Evolutionary conservation across 2,888 invertebrate genomes (phyloP).

Genomic region (Agrotis puta): DNA sequence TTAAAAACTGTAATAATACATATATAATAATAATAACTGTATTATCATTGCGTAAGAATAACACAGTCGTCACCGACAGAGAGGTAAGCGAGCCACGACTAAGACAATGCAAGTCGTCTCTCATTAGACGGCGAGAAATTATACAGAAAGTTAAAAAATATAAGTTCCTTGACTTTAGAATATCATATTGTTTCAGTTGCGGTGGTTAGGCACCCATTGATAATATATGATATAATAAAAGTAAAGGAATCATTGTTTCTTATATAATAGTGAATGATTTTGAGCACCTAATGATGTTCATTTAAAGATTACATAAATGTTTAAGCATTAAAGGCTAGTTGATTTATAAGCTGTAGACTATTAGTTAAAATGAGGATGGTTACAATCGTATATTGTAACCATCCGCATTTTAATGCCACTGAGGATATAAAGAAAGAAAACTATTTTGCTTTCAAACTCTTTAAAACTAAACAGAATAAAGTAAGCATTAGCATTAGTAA

Average conservation of each 20-base stretch:
- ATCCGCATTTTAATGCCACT: too few species aligned
- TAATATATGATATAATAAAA: neutral
- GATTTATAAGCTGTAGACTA: too few species aligned
- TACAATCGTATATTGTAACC: too few species aligned
- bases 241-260: neutral
- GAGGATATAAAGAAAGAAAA: too few species aligned
- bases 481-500: too few species aligned
- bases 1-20: conserved; percentile 23
- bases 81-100: conserved; percentile 23
- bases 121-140: conserved; percentile 54
- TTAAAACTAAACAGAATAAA: too few species aligned
- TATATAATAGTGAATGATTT: conserved; percentile 5
- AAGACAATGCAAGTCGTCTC: conserved; percentile 54
- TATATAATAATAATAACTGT: conserved; percentile 31
- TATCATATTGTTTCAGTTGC: conserved; percentile 53
- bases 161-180: conserved; percentile 34
- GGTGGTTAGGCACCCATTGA: conserved; percentile 43
- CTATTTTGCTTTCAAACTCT: too few species aligned
- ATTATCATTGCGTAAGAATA: conserved; percentile 49
- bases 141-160: conserved; percentile 54
- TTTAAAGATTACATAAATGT: neutral
- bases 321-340: neutral
- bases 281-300: neutral
- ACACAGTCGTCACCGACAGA: conserved; percentile 36
- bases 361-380: too few species aligned